Evolutionary conservation across 1,140 invertebrate species (phyloP).

Genomic region (Sarcophaga bullata): DNA sequence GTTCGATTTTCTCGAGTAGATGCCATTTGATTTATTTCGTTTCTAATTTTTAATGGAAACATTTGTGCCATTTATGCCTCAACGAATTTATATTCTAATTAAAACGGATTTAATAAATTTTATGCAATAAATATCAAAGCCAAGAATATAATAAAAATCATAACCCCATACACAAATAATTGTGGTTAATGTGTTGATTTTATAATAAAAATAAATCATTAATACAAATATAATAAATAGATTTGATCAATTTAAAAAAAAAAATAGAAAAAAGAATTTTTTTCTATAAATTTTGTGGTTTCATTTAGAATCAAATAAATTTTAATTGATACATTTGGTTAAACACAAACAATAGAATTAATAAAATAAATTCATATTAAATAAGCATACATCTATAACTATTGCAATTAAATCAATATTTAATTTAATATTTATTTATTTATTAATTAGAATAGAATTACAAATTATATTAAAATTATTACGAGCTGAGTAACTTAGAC

Average conservation of each 20-base stretch:
- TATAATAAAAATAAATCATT: conserved; percentile 12
- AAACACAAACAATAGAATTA: neutral
- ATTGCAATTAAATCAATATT: no score
- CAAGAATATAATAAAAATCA: conserved; percentile 16
- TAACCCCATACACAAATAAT: neutral
- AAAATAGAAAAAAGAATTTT: neutral
- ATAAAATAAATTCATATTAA: neutral
- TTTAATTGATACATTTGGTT: conserved; percentile 8
- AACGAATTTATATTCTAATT: neutral
- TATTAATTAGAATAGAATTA: no score
- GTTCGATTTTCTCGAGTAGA: no score
- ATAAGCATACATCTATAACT: no score
- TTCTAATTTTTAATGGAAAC: no score
- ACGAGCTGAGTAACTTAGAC: no score
- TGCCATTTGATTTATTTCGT: no score
- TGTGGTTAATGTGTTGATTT: conserved; percentile 4
- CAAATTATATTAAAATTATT: no score
- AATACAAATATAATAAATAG: neutral
- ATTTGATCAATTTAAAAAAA: conserved; percentile 3
- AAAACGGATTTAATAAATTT: neutral
- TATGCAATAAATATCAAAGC: neutral
- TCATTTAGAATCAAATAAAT: conserved; percentile 12
- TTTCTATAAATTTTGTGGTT: neutral
- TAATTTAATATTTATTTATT: no score
- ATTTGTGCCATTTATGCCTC: neutral